These are phyloP conservation scores for Heteromurus nitidus DNA, from an alignment of 2,888 invertebrate species.

Conservation along the genomic window DNA sequence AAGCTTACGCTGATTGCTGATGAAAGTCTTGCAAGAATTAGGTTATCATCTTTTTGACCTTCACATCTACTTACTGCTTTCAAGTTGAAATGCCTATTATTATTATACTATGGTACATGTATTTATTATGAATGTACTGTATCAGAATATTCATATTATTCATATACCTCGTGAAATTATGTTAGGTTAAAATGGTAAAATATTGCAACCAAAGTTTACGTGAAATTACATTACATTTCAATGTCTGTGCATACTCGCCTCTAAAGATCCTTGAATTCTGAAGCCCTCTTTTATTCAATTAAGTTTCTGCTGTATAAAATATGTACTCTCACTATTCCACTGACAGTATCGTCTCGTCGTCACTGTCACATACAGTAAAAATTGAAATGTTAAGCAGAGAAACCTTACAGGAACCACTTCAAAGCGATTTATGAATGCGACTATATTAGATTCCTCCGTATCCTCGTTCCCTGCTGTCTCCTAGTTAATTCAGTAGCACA, in stretches of 20 bases:
- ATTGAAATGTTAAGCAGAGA: conserved; percentile 19
- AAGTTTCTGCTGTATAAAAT: too few relatives aligned
- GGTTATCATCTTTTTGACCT: conserved; percentile 14
- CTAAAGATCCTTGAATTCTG: too few relatives aligned
- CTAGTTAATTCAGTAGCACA: conserved; percentile 45
- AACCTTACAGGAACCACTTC: conserved; percentile 42
- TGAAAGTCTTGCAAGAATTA: conserved; percentile 8
- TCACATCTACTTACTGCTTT: background rate
- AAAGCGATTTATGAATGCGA: conserved; percentile 8
- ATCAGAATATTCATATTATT: background rate
- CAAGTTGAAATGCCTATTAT: background rate
- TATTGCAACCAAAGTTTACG: background rate
- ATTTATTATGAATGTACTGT: background rate
- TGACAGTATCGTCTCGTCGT: background rate
- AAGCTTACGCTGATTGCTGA: too few relatives aligned
- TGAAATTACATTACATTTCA: background rate
- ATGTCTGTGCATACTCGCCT: too few relatives aligned
- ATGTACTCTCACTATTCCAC: too few relatives aligned
- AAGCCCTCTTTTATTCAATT: too few relatives aligned
- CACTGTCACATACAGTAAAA: background rate
- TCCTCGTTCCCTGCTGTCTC: background rate
- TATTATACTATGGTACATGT: background rate
- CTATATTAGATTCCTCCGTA: background rate
- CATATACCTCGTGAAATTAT: background rate
- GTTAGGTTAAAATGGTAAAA: background rate